Conservation (phyloP, 2,888 invertebrate species). For the Osmoderma eremita region DNA sequence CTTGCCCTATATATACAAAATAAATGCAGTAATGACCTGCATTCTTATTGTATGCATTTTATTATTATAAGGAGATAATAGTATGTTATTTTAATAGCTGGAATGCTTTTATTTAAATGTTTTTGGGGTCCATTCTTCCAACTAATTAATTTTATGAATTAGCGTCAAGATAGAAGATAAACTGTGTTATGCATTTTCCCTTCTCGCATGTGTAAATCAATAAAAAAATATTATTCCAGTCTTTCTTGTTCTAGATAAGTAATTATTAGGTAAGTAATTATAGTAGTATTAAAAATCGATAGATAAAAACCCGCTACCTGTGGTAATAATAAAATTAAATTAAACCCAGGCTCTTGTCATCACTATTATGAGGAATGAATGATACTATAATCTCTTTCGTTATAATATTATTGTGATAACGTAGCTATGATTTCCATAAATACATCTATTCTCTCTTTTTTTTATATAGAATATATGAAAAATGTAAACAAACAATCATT, state of each 20-base stretch:
- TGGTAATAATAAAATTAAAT: too few species aligned
- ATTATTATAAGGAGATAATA: neutral
- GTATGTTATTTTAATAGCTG: too few species aligned
- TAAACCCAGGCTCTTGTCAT: too few species aligned
- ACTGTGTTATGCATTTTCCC: too few species aligned
- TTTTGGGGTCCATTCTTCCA: neutral
- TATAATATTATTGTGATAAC: neutral
- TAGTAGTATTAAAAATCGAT: too few species aligned
- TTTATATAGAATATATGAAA: conserved; percentile 44
- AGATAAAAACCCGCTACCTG: too few species aligned
- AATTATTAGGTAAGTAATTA: too few species aligned
- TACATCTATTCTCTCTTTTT: conserved; percentile 28
- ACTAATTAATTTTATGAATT: neutral
- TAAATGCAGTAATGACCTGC: conserved; percentile 30
- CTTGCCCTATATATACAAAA: conserved; percentile 15
- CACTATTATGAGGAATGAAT: too few species aligned
- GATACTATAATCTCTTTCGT: too few species aligned
- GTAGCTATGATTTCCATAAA: conserved; percentile 27
- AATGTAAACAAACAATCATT: conserved; percentile 41
- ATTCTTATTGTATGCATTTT: conserved; percentile 6
- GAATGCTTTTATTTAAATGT: too few species aligned
- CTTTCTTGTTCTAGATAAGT: conserved; percentile 31
- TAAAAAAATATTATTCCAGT: conserved; percentile 39
- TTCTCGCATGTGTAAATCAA: conserved; percentile 26
- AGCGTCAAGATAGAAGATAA: conserved; percentile 26